These are phyloP conservation scores for Danaus plexippus DNA, from an alignment of 1,140 invertebrate species.

Conservation along the genomic window DNA sequence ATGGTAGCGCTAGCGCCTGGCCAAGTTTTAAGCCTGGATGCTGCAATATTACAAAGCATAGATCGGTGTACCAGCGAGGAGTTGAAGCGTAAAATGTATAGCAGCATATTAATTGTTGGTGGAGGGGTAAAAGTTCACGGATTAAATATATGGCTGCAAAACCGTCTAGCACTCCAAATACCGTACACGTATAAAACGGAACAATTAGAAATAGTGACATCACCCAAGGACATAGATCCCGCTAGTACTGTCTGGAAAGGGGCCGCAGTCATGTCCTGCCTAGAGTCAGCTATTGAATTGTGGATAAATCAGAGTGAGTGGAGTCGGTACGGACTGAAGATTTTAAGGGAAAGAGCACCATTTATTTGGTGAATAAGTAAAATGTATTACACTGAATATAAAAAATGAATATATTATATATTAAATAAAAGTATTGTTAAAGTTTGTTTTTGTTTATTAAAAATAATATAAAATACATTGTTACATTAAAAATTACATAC, in stretches of 20 bases:
- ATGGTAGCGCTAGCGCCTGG: conserved; percentile 80
- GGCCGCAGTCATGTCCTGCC: conserved; percentile 91
- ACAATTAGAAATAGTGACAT: conserved; percentile 86
- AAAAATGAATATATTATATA: neutral
- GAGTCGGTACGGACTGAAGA: conserved; percentile 86
- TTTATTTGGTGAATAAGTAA: conserved; percentile 72
- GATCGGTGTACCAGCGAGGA: conserved; percentile 91
- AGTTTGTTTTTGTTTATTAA: conserved; percentile 1
- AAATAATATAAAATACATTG: neutral
- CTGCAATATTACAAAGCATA: conserved; percentile 92
- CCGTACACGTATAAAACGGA: conserved; percentile 84
- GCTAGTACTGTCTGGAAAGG: conserved; percentile 94
- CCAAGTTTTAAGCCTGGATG: conserved; percentile 89
- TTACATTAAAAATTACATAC: neutral
- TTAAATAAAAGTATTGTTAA: conserved; percentile 2
- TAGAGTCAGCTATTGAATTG: conserved; percentile 93
- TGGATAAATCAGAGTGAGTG: conserved; percentile 93
- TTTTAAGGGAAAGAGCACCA: conserved; percentile 89
- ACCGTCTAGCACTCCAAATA: conserved; percentile 86
- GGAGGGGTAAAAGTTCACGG: conserved; percentile 92
- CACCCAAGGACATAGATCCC: conserved; percentile 92
- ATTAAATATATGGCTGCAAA: conserved; percentile 90
- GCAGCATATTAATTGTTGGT: conserved; percentile 92
- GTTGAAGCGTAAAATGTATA: conserved; percentile 94
- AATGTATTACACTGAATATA: neutral